These are phyloP conservation scores for Dynastes maya DNA, from an alignment of 2,888 invertebrate species.

Conservation along the genomic window DNA sequence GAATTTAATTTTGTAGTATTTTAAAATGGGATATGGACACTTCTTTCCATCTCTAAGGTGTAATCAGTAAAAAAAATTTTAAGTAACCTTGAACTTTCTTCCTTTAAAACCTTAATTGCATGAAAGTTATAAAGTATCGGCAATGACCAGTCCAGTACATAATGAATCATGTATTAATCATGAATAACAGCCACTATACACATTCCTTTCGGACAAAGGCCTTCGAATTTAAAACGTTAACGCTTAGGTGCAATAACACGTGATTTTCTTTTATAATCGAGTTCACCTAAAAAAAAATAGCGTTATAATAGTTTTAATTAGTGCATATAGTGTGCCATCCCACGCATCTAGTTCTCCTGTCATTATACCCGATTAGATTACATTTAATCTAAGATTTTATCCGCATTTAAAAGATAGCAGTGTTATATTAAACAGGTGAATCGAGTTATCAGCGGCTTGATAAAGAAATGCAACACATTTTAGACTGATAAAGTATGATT, in stretches of 20 bases:
- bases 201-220: no score
- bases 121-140: no score
- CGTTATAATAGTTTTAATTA: neutral
- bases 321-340: neutral
- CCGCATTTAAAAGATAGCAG: slow-evolving; percentile 6
- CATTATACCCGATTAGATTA: neutral
- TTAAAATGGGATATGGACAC: no score
- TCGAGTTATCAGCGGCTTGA: slow-evolving; percentile 4
- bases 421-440: slow-evolving; percentile 37
- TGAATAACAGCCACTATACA: no score
- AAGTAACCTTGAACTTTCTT: no score
- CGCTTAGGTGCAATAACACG: neutral
- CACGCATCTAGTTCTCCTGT: slow-evolving; percentile 13
- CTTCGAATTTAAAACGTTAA: neutral
- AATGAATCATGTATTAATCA: no score
- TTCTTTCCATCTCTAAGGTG: no score
- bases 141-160: no score
- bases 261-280: neutral
- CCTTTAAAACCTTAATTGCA: no score
- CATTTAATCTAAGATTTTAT: slow-evolving; percentile 8
- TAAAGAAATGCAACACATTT: slow-evolving; percentile 25
- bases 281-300: neutral
- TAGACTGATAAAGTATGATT: neutral
- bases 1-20: no score
- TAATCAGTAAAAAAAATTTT: no score